Evolutionary conservation across 2,113 vertebrate genomes (phyloP).

Genomic region (Crocuta crocuta): DNA sequence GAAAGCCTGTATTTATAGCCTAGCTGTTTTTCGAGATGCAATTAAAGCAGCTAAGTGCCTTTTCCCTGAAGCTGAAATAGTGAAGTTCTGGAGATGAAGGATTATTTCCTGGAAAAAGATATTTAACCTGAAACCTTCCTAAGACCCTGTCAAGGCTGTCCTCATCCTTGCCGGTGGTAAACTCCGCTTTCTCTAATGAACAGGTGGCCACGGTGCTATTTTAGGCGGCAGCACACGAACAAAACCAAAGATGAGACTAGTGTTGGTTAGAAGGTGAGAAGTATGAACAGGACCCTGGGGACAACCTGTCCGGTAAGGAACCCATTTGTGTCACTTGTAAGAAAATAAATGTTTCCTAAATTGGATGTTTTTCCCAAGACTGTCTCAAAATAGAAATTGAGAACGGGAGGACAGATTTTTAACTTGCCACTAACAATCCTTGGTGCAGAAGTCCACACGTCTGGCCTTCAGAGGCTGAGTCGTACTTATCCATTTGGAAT

Average conservation of each 20-base stretch:
- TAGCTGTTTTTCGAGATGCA: constrained; percentile 7
- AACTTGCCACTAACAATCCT: neutral
- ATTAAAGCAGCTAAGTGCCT: neutral
- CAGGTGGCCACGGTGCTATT: neutral
- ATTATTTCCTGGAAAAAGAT: neutral
- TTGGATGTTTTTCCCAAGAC: neutral
- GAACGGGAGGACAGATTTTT: neutral
- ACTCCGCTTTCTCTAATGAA: neutral
- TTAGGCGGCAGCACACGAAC: neutral
- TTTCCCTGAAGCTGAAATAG: constrained; percentile 24
- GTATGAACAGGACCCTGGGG: neutral
- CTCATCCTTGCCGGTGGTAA: neutral
- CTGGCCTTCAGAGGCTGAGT: neutral
- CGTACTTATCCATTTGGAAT: neutral
- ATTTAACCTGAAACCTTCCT: neutral
- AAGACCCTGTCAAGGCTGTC: neutral
- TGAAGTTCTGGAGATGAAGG: neutral
- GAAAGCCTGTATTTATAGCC: neutral
- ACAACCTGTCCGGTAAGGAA: neutral
- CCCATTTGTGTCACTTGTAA: neutral
- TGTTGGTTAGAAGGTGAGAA: neutral
- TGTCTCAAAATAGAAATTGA: neutral
- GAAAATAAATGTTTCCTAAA: neutral
- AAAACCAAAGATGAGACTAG: neutral
- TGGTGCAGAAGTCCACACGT: neutral